Base-by-base conservation (phyloP, 2,888 invertebrate species). In the Athripsodes cinereus region DNA sequence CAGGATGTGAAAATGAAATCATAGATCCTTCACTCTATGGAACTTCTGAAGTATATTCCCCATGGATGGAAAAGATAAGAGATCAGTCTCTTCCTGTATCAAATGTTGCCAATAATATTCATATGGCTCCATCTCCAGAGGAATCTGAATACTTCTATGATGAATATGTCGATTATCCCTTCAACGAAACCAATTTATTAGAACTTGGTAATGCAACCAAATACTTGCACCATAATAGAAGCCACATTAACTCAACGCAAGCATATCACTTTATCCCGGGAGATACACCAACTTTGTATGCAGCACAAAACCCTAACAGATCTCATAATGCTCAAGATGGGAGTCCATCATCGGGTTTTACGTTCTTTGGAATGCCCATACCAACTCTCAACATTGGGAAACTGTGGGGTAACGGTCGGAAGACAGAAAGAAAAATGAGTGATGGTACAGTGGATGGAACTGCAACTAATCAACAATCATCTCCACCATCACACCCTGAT, bases 61-160 rank as follows among this genome's bases (percentile, higher is more conserved):
- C 79, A 52, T 80, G 80, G 78, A 84, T 70, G 77, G 67, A 78
- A 76, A 78, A 78, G 72, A 70, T 79, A 66, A 72, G 76, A 69
- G 73, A 81, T 65, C 76, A 74, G 65, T 71, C 75, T 20, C 69
- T 74, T 20, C 72, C 77, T 61, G 71, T 73, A 10, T 55, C 52
- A 63, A 70, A 74, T 63, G 69, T 70, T 0, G 78, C 78, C 52
- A 79, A 80, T 61, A 76, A 78, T 58, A 78, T 74, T 57, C 66
- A 69, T 49, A 69, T 79, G 64, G 79, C 83, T 52, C 86, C 89
- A 3, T 76, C 82, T 1, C 88, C 87, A 3, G 85, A 87, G 68
- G 89, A 89, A 69, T 87, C 88, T 1, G 90, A 92, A 68, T 90
- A 90, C 67, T 87, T 89, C 66, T 90, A 90, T 68, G 90, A 90